These are phyloP conservation scores for Apis cerana DNA, from an alignment of 1,140 invertebrate genomes.

Conservation along the genomic window DNA sequence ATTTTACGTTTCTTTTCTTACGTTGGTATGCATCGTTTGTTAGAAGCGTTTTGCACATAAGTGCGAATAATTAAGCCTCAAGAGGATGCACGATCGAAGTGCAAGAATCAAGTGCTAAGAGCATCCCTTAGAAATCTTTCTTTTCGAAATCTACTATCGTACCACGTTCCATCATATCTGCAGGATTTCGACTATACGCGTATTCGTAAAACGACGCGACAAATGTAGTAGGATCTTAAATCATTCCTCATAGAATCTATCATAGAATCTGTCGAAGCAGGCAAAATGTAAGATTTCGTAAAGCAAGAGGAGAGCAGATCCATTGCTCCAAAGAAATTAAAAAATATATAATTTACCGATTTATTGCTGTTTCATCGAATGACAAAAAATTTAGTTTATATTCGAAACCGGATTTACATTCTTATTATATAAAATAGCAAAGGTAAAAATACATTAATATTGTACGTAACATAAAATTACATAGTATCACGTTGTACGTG, in stretches of 20 bases:
- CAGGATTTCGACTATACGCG: neutral
- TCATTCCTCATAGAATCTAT: neutral
- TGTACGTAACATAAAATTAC: too few species aligned
- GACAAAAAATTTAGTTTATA: too few species aligned
- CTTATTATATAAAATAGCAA: too few species aligned
- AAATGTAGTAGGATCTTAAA: neutral
- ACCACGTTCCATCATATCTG: neutral
- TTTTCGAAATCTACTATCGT: neutral
- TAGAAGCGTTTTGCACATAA: neutral
- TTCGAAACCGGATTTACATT: too few species aligned
- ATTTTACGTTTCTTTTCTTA: neutral
- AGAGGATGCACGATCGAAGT: neutral
- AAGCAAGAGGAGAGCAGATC: neutral
- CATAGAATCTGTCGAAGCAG: neutral
- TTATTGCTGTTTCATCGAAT: too few species aligned
- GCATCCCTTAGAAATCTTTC: neutral
- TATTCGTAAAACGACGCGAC: neutral
- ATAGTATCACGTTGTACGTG: too few species aligned
- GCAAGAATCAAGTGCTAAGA: slow-evolving; percentile 7
- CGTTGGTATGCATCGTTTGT: neutral
- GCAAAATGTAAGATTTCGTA: neutral
- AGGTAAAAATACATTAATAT: too few species aligned
- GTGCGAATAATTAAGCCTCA: neutral
- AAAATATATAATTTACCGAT: too few species aligned
- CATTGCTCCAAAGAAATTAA: too few species aligned